Base-by-base conservation (phyloP, 1,140 invertebrate genomes). In the Sipha flava region DNA sequence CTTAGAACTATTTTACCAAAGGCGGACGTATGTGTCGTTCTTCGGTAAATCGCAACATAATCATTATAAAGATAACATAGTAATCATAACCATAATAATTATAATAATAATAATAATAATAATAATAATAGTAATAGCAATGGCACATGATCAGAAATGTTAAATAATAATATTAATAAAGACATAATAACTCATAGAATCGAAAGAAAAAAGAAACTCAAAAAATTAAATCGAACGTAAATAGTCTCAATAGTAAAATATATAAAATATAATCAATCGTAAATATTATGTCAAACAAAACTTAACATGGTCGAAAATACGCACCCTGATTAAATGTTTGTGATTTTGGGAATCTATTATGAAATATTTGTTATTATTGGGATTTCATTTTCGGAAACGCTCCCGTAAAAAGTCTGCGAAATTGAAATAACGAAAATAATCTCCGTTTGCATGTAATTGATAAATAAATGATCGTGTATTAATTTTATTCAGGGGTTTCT, bases 331-430 rank as follows among this genome's bases (percentile, higher is more conserved):
- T 52, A 16, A 52, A 52, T 72, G 47, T 18, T 66, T 66, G 21
- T 16, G 34, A 66, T 7, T 66, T 23, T 16, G 34, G 31, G 18
- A 62, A 62, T 21, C 59, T 62, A n/a, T 62, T 49, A 12, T 7
- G 10, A 43, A 49, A 49, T n/a, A n/a, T 49, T n/a, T 49, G 9
- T 3, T 49, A 49, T 18, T 40, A 40, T 40, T 85, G 82, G 89
- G 88, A 79, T 89, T 86, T 85, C 95, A n/a, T n/a, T n/a, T n/a
- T n/a, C n/a, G n/a, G n/a, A n/a, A n/a, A n/a, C n/a, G n/a, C n/a
- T n/a, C n/a, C n/a, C n/a, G n/a, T n/a, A n/a, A n/a, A n/a, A n/a
- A n/a, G n/a, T n/a, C n/a, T n/a, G n/a, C n/a, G n/a, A n/a, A n/a
- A n/a, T n/a, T n/a, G n/a, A n/a, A n/a, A n/a, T n/a, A n/a, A n/a